Conservation (phyloP, 2,888 invertebrate genomes). For the Drosophila neonasuta region DNA sequence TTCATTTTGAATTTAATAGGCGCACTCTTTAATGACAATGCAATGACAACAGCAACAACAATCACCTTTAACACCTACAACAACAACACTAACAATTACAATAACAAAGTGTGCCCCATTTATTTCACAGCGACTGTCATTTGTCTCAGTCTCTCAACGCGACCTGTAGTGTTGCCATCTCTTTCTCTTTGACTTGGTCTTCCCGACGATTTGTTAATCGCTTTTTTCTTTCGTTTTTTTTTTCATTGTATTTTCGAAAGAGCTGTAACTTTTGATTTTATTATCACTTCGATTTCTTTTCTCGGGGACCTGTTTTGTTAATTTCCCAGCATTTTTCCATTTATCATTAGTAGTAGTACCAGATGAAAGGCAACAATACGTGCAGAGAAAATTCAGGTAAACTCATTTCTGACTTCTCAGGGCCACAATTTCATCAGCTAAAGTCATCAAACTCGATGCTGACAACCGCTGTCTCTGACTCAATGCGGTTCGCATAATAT, state of each 20-base stretch:
- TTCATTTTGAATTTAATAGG: conserved; percentile 43
- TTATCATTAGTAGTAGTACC: background rate
- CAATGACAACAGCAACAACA: conserved; percentile 41
- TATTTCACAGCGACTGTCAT: conserved; percentile 13
- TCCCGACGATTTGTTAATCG: conserved; percentile 25
- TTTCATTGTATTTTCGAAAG: conserved; percentile 19
- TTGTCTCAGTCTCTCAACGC: conserved; percentile 2
- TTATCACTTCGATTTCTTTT: conserved; percentile 17
- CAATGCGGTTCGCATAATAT: conserved; percentile 2
- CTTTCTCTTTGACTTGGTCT: conserved; percentile 21
- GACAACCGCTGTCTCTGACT: background rate
- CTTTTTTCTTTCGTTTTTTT: background rate
- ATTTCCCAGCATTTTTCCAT: conserved; percentile 9
- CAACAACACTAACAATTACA: conserved; percentile 27
- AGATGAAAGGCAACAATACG: background rate
- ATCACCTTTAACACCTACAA: conserved; percentile 12
- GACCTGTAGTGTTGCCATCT: conserved; percentile 7
- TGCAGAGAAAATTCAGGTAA: background rate
- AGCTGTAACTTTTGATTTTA: conserved; percentile 33
- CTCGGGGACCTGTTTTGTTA: conserved; percentile 19
- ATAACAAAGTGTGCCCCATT: conserved; percentile 19
- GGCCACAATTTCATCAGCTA: conserved; percentile 4
- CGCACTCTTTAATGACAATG: conserved; percentile 55
- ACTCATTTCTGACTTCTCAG: background rate
- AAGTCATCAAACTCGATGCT: background rate